Base-by-base conservation (phyloP, 2,113 vertebrate genomes). In the Forbesichthys papilliferus region DNA sequence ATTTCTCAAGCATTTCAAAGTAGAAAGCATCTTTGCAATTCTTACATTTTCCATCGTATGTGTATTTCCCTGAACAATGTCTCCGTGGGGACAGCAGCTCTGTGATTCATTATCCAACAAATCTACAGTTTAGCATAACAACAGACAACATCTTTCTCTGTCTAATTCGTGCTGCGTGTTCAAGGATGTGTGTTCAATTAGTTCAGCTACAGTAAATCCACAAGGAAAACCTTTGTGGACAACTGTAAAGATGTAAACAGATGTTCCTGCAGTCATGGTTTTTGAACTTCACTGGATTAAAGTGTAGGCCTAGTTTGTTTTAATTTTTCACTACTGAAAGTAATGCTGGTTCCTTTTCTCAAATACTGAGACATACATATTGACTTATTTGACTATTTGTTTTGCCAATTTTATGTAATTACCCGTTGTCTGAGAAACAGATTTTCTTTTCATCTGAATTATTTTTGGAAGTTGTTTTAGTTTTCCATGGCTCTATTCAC, bases 121-220 rank as follows among this genome's bases (percentile, higher is more conserved):
- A 68, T 46, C 58, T 55, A 52, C 63, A 64, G 60, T 73, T 79
- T 74, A 74, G 48, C 56, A 14, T 48, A 14, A 56, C 10, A 1
- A 4, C 72, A 52, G 14, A 58, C 57, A 1, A 59, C 33, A 62
- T 79, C 36, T 12, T 0, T 57, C 63, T 42, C 68, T 3, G 58
- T 71, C 71, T 78, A 61, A 47, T 76, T 74, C 56, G 48, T 10
- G 0, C 64, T 42, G 65, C 48, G 11, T 56, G 48, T 61, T 82
- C 61, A 71, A 66, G 69, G 64, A 70, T 63, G 65, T 74, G 66
- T 63, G 73, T 71, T 84, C 73, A 81, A 87, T 82, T 69, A 78
- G 64, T 11, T 62, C 18, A 61, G 67, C 68, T 46, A 11, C 10
- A 3, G 27, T 20, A 42, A 57, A 49, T 60, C 59, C 57, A 66